Evolutionary conservation across 2,113 vertebrate species (phyloP).

Genomic region (Pachyramphus minor): DNA sequence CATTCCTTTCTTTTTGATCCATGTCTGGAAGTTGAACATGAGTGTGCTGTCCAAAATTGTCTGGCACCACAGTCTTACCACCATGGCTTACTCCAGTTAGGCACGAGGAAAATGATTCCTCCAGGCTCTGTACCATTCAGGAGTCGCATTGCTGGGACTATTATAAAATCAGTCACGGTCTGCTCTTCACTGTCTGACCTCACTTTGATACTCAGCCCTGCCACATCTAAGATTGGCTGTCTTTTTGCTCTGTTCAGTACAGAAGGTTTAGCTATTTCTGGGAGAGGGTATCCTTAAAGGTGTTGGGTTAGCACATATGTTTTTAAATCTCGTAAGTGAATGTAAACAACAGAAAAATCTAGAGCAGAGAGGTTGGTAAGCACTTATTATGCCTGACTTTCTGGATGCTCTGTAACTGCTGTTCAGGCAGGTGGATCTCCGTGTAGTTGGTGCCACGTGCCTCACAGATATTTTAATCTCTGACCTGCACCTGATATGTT

Average conservation of each 20-base stretch:
- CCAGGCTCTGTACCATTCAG: background rate
- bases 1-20: background rate
- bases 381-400: background rate
- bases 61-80: rapidly evolving
- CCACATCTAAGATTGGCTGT: background rate
- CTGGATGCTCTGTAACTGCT: background rate
- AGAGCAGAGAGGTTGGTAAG: background rate
- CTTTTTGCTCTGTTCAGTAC: background rate
- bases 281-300: background rate
- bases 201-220: background rate
- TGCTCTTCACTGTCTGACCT: background rate
- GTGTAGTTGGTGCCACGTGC: background rate
- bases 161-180: background rate
- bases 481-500: background rate
- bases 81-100: too few species aligned
- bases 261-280: background rate
- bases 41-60: background rate
- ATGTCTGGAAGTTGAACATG: rapidly evolving
- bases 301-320: background rate
- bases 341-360: background rate
- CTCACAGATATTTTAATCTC: conserved; percentile 28
- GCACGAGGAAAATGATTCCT: background rate
- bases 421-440: background rate
- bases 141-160: background rate
- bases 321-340: background rate